Conservation (phyloP, 2,113 vertebrate species). For the Chitala chitala region DNA sequence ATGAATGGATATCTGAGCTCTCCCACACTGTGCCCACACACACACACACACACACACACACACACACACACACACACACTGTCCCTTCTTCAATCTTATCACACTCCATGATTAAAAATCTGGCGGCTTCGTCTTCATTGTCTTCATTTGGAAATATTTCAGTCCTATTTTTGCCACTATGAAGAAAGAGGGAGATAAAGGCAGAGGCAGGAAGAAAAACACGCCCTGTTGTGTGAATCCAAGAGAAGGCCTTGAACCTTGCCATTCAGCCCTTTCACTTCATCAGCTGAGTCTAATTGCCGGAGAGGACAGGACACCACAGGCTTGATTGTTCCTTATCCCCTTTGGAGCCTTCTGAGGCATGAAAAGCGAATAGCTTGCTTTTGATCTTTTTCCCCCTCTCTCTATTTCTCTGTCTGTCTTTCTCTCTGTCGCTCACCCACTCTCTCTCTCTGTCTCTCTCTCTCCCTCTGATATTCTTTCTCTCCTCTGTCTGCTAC, state of each 20-base stretch:
- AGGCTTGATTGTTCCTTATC: conserved; percentile 96
- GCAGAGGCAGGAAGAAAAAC: conserved; percentile 58
- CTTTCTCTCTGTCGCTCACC: no score
- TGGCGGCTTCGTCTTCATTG: conserved; percentile 64
- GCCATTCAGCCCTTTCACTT: conserved; percentile 98
- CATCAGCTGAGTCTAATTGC: conserved; percentile 99
- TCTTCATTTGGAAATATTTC: conserved; percentile 96
- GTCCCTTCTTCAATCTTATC: conserved; percentile 53
- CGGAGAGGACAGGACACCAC: conserved; percentile 97
- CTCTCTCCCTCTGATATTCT: neutral
- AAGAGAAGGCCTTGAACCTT: conserved; percentile 97
- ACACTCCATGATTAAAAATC: conserved; percentile 54
- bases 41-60: no score
- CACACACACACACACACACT: no score
- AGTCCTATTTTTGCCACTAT: conserved; percentile 80
- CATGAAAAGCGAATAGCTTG: conserved; percentile 97
- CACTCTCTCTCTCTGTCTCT: conserved; percentile 32
- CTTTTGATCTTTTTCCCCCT: conserved; percentile 90
- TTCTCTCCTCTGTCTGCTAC: conserved; percentile 1
- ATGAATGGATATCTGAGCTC: conserved; percentile 37
- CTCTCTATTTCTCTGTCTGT: conserved; percentile 54
- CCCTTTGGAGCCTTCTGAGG: conserved; percentile 98
- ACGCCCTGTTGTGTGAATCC: conserved; percentile 96
- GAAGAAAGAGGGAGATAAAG: conserved; percentile 60
- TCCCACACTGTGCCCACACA: conserved; percentile 24